phyloP scores from a whole-genome alignment of 2,113 vertebrate species.

The Rafetus swinhoei region DNA sequence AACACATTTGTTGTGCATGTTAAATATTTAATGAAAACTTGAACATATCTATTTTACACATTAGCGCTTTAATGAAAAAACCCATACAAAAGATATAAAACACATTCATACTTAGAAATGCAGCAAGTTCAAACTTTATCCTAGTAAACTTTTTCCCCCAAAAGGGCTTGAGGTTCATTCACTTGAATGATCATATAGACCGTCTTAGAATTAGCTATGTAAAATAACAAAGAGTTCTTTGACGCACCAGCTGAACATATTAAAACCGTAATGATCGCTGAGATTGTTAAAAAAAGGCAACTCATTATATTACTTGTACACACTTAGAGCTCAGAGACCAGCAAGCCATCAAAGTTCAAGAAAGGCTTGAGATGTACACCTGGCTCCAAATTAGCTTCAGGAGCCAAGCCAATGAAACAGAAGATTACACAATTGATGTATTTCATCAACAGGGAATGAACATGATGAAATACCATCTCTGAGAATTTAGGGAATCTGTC shows the following conservation, averaged over 20 bases:
- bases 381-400: slow-evolving; percentile 56
- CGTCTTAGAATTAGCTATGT: slow-evolving; percentile 38
- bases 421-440: background rate
- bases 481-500: background rate
- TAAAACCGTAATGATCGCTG: slow-evolving; percentile 50
- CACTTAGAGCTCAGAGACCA: slow-evolving; percentile 32
- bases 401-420: background rate
- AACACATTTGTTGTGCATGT: background rate
- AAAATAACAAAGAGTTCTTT: slow-evolving; percentile 42
- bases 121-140: background rate
- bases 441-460: slow-evolving; percentile 37
- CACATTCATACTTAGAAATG: background rate
- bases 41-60: background rate
- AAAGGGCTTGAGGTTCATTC: slow-evolving; percentile 27
- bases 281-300: background rate
- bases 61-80: background rate
- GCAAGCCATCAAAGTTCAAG: slow-evolving; percentile 45
- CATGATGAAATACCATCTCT: slow-evolving; percentile 21
- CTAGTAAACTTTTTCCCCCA: background rate
- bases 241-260: slow-evolving; percentile 7
- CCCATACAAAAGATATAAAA: background rate
- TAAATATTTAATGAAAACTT: background rate
- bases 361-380: slow-evolving; percentile 30
- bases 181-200: slow-evolving; percentile 29
- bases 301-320: background rate